phyloP scores from a whole-genome alignment of 2,888 invertebrate species.

The Andrena trimmerana region DNA sequence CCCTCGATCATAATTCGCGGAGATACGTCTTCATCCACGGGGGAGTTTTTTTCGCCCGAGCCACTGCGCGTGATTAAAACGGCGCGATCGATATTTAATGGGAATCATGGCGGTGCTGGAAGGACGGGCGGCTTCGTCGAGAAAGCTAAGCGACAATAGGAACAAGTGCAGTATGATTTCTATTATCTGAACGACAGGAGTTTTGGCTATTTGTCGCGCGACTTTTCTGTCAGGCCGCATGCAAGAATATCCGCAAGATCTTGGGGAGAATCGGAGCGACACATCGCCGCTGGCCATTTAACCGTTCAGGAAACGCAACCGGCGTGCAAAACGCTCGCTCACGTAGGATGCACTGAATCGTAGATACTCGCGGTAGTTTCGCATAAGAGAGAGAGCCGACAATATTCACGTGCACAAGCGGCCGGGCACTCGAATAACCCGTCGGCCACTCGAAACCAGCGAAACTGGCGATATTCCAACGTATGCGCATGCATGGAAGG shows the following conservation, averaged over 20 bases:
- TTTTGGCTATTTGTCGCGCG: background rate
- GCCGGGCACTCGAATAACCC: slow-evolving; percentile 70
- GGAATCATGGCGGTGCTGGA: background rate
- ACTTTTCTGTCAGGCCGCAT: background rate
- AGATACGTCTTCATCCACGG: slow-evolving; percentile 33
- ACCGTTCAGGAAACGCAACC: slow-evolving; percentile 38
- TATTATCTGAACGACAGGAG: no score
- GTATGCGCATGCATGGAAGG: slow-evolving; percentile 71
- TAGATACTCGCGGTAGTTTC: slow-evolving; percentile 63
- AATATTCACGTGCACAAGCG: slow-evolving; percentile 66
- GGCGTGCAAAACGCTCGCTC: slow-evolving; percentile 41
- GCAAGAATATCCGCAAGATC: slow-evolving; percentile 30
- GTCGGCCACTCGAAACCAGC: slow-evolving; percentile 73
- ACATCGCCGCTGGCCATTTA: slow-evolving; percentile 55
- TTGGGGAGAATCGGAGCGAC: slow-evolving; percentile 33
- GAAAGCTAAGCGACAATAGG: no score
- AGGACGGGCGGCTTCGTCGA: no score
- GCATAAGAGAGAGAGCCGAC: slow-evolving; percentile 62
- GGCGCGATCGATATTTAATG: background rate
- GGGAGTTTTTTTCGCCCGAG: background rate
- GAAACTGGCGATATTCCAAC: slow-evolving; percentile 78
- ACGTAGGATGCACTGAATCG: slow-evolving; percentile 62
- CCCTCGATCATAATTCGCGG: slow-evolving; percentile 17
- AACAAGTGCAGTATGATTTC: no score
- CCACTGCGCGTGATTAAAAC: slow-evolving; percentile 7